Conservation (phyloP, 2,888 invertebrate genomes). For the Melinaea marsaeus region DNA sequence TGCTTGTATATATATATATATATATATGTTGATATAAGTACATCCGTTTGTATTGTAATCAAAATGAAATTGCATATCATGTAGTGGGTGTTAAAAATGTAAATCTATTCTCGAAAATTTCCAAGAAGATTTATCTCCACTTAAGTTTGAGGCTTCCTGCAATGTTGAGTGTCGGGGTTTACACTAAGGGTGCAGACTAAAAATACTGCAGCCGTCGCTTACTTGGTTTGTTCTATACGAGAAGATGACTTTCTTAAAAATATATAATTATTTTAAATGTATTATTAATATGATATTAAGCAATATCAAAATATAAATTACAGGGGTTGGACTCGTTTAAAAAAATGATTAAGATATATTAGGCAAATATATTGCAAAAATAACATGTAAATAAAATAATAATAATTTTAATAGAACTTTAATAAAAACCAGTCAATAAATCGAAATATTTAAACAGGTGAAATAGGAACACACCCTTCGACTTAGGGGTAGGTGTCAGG, state of each 20-base stretch:
- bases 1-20: too few relatives aligned
- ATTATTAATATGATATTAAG: too few relatives aligned
- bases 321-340: too few relatives aligned
- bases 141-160: constrained; percentile 12
- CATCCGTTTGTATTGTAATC: not conserved
- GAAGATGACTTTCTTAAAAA: constrained; percentile 10
- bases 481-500: constrained; percentile 23
- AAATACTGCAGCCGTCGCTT: constrained; percentile 42
- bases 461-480: not conserved
- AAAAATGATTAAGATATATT: too few relatives aligned
- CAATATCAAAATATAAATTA: too few relatives aligned
- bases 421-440: too few relatives aligned
- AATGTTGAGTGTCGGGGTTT: constrained; percentile 24
- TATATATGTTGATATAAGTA: too few relatives aligned
- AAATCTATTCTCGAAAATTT: constrained; percentile 8
- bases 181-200: constrained; percentile 49
- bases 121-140: constrained; percentile 21
- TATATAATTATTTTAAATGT: too few relatives aligned
- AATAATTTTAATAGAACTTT: too few relatives aligned
- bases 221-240: constrained; percentile 37
- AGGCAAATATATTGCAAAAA: too few relatives aligned
- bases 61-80: constrained; percentile 6
- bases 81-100: constrained; percentile 2
- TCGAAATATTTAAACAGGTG: not conserved
- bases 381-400: too few relatives aligned